These are phyloP conservation scores for Baryphthengus martii DNA, from an alignment of 2,113 vertebrate species.

Conservation along the genomic window DNA sequence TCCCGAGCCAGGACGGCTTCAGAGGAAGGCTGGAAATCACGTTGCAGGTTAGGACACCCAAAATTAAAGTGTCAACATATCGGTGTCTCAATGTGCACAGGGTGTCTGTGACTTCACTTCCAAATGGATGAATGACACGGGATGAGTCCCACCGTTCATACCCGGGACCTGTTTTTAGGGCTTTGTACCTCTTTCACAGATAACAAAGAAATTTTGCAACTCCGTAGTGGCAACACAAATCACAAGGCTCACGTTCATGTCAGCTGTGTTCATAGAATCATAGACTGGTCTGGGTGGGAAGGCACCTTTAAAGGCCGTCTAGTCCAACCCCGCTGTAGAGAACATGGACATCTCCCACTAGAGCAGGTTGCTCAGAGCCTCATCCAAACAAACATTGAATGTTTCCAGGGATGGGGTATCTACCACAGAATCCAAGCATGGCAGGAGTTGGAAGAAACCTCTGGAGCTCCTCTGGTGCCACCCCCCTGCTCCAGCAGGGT, in stretches of 20 bases:
- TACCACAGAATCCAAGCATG: background rate
- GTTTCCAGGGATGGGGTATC: background rate
- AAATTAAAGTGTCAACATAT: background rate
- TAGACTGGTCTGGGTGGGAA: background rate
- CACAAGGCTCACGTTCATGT: background rate
- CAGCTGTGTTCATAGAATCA: background rate
- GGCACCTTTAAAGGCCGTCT: background rate
- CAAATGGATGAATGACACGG: fast-evolving
- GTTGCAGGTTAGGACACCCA: background rate
- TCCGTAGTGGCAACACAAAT: background rate
- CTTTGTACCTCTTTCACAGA: background rate
- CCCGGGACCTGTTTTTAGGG: background rate
- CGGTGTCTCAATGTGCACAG: background rate
- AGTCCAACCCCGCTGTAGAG: fast-evolving
- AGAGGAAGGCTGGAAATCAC: background rate
- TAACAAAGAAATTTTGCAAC: background rate
- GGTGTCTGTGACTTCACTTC: background rate
- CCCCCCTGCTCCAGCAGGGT: background rate
- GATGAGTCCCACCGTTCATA: background rate
- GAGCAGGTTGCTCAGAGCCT: background rate
- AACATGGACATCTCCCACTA: background rate
- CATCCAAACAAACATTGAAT: fast-evolving
- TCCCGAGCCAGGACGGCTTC: background rate
- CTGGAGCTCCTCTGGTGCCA: background rate
- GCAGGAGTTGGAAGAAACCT: background rate